Conservation (phyloP, 2,113 vertebrate genomes). For the Sarotherodon lohbergeri region DNA sequence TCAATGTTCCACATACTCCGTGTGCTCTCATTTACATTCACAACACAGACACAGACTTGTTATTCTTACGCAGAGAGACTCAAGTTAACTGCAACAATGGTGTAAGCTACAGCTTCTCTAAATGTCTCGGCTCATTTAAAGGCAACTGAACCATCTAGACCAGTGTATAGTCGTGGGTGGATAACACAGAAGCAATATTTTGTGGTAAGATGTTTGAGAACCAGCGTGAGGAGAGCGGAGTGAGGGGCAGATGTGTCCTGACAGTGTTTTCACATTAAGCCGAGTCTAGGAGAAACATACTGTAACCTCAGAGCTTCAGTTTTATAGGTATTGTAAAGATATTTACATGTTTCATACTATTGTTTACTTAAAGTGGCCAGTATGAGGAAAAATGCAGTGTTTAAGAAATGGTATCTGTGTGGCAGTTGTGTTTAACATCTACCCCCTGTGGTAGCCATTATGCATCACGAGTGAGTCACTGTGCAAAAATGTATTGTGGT, state of each 20-base stretch:
- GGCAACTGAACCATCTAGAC: not conserved
- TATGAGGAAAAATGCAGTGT: not conserved
- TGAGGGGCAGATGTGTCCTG: not conserved
- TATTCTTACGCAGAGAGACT: not conserved
- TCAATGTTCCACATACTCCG: not conserved
- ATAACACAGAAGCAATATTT: not conserved
- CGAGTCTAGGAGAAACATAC: not conserved
- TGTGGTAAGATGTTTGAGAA: not conserved
- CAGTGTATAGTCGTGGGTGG: not conserved
- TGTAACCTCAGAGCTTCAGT: not conserved
- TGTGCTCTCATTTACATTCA: not conserved
- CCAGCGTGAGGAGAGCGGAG: not conserved
- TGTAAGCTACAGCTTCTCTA: not conserved
- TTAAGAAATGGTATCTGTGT: not conserved
- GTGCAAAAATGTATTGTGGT: not conserved
- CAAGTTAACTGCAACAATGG: not conserved
- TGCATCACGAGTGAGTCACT: not conserved
- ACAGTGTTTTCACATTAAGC: slow-evolving; percentile 34
- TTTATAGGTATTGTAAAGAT: not conserved
- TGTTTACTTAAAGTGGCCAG: not conserved
- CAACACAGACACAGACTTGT: not conserved
- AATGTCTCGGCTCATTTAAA: not conserved
- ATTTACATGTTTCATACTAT: not conserved
- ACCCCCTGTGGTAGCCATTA: not conserved
- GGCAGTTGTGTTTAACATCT: not conserved